Conservation (phyloP, 2,888 invertebrate species). For the Diplolepis rosae region DNA sequence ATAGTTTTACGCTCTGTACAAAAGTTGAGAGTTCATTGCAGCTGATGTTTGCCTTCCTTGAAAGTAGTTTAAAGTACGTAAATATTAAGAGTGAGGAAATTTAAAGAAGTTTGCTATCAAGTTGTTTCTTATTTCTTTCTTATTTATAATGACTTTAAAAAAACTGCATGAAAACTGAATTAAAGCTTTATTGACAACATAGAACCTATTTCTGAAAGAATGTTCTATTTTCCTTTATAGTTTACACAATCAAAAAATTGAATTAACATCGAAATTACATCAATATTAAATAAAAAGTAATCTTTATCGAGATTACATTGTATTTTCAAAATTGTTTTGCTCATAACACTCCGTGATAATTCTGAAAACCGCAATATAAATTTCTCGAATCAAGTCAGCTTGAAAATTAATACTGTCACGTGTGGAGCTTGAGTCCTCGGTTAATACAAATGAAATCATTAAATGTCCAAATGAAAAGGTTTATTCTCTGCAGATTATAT, state of each 20-base stretch:
- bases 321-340: too few species aligned
- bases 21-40: background rate
- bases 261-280: too few species aligned
- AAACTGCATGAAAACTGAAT: too few species aligned
- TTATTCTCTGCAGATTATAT: background rate
- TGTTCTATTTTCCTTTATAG: too few species aligned
- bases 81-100: background rate
- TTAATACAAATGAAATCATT: conserved; percentile 18
- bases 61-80: background rate
- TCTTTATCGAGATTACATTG: too few species aligned
- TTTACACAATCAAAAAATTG: too few species aligned
- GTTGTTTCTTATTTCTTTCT: background rate
- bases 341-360: too few species aligned
- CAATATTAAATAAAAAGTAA: too few species aligned
- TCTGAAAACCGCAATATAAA: too few species aligned
- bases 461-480: conserved; percentile 3
- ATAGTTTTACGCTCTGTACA: background rate
- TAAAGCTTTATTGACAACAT: too few species aligned
- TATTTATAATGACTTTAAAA: background rate
- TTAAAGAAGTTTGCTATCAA: too few species aligned
- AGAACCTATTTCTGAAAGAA: too few species aligned
- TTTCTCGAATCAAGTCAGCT: background rate
- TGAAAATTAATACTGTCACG: conserved; percentile 3
- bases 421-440: background rate
- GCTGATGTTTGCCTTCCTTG: background rate